Conservation (phyloP, 2,113 vertebrate genomes). For the Colius striatus region DNA sequence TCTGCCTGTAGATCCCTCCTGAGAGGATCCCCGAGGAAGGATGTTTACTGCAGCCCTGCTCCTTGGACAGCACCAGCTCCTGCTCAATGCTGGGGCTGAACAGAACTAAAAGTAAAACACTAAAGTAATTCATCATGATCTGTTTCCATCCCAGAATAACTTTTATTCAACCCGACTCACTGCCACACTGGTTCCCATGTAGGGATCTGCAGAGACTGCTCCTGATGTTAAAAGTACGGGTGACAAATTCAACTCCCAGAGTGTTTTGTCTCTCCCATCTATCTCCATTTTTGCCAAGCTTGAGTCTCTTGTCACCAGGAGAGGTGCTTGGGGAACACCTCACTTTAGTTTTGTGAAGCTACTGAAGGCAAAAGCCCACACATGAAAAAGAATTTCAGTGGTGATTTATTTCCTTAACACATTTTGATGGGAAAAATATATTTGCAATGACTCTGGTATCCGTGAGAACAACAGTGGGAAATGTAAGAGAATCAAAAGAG, state of each 20-base stretch:
- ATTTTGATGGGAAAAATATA: background rate
- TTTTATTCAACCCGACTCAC: background rate
- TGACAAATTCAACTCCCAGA: background rate
- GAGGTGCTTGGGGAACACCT: background rate
- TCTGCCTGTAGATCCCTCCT: background rate
- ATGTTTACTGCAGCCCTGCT: background rate
- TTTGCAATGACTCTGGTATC: background rate
- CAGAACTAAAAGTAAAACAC: background rate
- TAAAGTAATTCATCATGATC: background rate
- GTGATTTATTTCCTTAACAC: background rate
- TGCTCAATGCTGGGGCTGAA: accelerated
- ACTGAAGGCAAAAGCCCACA: background rate
- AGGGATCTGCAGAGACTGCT: accelerated
- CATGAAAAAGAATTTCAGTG: background rate
- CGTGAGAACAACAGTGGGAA: background rate
- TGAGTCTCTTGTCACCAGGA: background rate
- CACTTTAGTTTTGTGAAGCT: background rate
- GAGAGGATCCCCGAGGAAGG: background rate
- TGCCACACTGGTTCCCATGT: accelerated
- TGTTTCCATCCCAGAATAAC: background rate
- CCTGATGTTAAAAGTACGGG: accelerated
- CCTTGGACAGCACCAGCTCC: background rate
- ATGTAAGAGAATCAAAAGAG: background rate
- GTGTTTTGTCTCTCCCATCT: background rate
- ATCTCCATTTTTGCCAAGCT: background rate